phyloP scores from a whole-genome alignment of 1,140 invertebrate species.

The Orussus abietinus region DNA sequence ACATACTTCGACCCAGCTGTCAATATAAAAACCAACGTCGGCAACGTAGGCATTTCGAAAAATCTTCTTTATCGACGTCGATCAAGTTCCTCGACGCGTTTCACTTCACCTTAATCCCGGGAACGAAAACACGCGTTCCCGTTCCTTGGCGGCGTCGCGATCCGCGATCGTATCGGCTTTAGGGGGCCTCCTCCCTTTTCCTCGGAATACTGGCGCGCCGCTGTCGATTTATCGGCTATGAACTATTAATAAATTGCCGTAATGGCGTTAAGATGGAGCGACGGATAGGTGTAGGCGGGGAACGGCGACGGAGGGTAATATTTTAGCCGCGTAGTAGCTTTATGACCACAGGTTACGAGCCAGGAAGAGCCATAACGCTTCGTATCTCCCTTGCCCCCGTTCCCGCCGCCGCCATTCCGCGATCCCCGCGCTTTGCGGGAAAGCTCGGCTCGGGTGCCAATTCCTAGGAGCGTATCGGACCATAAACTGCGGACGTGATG shows the following conservation, averaged over 20 bases:
- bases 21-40: too few species aligned
- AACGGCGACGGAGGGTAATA: slow-evolving; percentile 40
- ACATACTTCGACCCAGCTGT: too few species aligned
- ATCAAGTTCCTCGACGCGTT: too few species aligned
- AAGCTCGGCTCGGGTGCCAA: slow-evolving; percentile 44
- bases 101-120: too few species aligned
- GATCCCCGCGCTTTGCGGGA: slow-evolving; percentile 26
- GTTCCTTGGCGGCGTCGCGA: too few species aligned
- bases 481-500: slow-evolving; percentile 44
- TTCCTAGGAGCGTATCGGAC: slow-evolving; percentile 42
- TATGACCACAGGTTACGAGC: slow-evolving; percentile 52
- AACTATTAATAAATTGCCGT: slow-evolving; percentile 50
- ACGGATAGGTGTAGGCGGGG: slow-evolving; percentile 40
- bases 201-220: too few species aligned
- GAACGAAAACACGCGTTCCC: too few species aligned
- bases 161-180: too few species aligned
- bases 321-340: slow-evolving; percentile 50
- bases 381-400: slow-evolving; percentile 25
- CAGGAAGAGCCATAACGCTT: slow-evolving; percentile 51
- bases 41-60: too few species aligned
- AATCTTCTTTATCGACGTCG: too few species aligned
- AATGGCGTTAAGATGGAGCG: slow-evolving; percentile 49
- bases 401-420: slow-evolving; percentile 18
- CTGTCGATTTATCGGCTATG: slow-evolving; percentile 46
- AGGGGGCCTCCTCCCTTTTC: too few species aligned